Evolutionary conservation across 2,888 invertebrate genomes (phyloP).

Genomic region (Bembecia ichneumoniformis): DNA sequence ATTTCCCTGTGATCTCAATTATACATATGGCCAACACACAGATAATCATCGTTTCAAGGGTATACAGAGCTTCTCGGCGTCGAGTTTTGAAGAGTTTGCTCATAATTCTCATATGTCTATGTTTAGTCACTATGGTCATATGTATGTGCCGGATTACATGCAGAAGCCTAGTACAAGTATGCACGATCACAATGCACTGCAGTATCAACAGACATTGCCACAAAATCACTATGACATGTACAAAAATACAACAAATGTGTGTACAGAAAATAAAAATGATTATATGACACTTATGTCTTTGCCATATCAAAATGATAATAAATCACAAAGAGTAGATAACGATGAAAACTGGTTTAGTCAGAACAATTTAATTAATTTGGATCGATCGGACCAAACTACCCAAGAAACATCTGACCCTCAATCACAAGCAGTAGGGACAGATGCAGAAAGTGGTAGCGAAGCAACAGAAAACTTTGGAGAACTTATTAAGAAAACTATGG

Average conservation of each 20-base stretch:
- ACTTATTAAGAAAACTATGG: conserved; percentile 93
- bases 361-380: conserved; percentile 50
- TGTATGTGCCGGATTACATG: conserved; percentile 58
- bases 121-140: conserved; percentile 65
- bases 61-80: conserved; percentile 61
- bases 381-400: conserved; percentile 46
- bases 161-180: conserved; percentile 43
- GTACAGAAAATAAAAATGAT: conserved; percentile 61
- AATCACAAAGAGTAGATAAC: conserved; percentile 76
- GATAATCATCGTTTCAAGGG: conserved; percentile 48
- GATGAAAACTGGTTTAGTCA: conserved; percentile 68
- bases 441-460: conserved; percentile 32
- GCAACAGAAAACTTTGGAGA: conserved; percentile 86
- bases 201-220: conserved; percentile 38
- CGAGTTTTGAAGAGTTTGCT: conserved; percentile 69
- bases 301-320: conserved; percentile 74
- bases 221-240: conserved; percentile 57
- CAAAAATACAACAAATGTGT: conserved; percentile 49
- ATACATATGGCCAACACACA: conserved; percentile 47
- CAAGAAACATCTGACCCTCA: conserved; percentile 36
- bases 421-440: conserved; percentile 23
- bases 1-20: conserved; percentile 62
- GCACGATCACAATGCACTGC: conserved; percentile 41
- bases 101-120: conserved; percentile 65
- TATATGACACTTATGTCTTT: conserved; percentile 80